Evolutionary conservation across 2,113 vertebrate genomes (phyloP).

Genomic region (Osmerus mordax): DNA sequence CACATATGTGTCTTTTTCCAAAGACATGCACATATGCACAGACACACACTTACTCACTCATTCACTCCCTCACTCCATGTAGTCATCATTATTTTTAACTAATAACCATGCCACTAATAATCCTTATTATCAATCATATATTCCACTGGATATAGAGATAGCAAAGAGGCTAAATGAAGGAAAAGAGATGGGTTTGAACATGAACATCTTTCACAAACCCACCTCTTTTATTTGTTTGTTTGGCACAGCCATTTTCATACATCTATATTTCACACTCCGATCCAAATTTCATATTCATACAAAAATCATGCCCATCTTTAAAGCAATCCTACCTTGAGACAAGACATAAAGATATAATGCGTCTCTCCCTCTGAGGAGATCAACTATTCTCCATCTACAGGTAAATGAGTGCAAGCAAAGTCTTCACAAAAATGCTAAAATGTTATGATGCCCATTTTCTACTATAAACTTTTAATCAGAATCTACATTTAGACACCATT

Average conservation of each 20-base stretch:
- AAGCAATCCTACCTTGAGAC: too few relatives aligned
- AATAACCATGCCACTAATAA: constrained; percentile 55
- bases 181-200: constrained; percentile 75
- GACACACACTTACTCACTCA: background rate
- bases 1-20: too few relatives aligned
- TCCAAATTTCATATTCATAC: constrained; percentile 13
- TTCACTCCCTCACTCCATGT: background rate
- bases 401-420: too few relatives aligned
- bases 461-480: too few relatives aligned
- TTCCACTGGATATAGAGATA: constrained; percentile 56
- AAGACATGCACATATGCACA: background rate
- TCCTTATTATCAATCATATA: constrained; percentile 82
- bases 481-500: too few relatives aligned
- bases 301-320: too few relatives aligned
- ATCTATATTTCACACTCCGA: constrained; percentile 60
- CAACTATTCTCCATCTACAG: too few relatives aligned
- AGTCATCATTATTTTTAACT: constrained; percentile 58
- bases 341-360: too few relatives aligned
- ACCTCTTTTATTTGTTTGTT: constrained; percentile 52
- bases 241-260: constrained; percentile 79
- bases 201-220: constrained; percentile 72
- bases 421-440: too few relatives aligned
- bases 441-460: too few relatives aligned
- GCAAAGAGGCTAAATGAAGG: constrained; percentile 81
- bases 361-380: too few relatives aligned